Base-by-base conservation (phyloP, 2,797 vertebrate genomes). In the Urosaurus nigricauda region DNA sequence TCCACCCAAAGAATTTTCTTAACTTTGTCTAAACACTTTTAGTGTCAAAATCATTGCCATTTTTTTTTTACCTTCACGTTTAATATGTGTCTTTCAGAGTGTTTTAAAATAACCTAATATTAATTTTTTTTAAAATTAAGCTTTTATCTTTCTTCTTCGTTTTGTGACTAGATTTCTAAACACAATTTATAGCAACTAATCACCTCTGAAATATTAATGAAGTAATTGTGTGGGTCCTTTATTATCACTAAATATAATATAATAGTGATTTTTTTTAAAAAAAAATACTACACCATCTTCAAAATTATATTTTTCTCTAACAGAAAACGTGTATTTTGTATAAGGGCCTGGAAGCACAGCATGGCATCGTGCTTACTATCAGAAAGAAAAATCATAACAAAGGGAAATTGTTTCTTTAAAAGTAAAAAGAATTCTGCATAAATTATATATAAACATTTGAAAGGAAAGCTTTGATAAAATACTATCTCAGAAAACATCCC, bases 361-460 rank as follows among this genome's bases (percentile, higher is more conserved):
- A 11, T 58, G 3, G 32, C 11, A 0, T 0, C n/a, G 7, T 43
- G 1, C 9, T 32, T 14, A 32, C 29, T 11, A 63, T 16, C n/a
- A 26, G 56, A 14, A 12, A 43, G n/a, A 2, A 7, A 81, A 85
- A 40, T 1, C 19, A 2, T 0, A 53, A 3, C 40, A 58, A 73
- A 63, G 2, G 56, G 74, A 89, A 73, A 89, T 8, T 16, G 63
- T 68, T 12, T 70, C 29, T 89, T 81, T 75, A 37, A 40, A 78
- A 47, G 0, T 43, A 5, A 11, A 53, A 92, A 35, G 79, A 88
- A 8, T 51, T 26, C n/a, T 84, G 26, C 3, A n/a, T 4, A 85
- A 21, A 40, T 84, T 13, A 86, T 79, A 93, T 91, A 85, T 90
- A 37, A 35, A 92, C 32, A 74, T 4, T 47, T 32, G 86, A 92